A percentile compares a stretch with the other conserved stretches of the same genome.
Conservation (phyloP, 2,797 vertebrate genomes). For the Bradypodion ventrale region DNA sequence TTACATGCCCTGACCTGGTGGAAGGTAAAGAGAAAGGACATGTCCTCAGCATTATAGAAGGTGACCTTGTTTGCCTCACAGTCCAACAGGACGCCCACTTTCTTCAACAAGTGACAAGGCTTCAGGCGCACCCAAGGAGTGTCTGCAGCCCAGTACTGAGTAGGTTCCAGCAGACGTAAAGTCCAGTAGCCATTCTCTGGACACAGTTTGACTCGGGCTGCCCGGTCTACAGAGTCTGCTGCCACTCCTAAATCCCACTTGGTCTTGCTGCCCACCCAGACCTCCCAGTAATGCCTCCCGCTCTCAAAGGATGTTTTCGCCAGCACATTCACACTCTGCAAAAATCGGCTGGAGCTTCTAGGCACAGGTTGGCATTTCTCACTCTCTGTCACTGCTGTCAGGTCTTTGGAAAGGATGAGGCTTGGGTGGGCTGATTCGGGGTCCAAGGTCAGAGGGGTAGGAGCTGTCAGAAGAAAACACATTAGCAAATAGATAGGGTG, state of each 20-base stretch:
- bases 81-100: constrained; percentile 83
- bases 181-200: constrained; percentile 87
- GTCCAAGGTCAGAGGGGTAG: constrained; percentile 80
- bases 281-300: constrained; percentile 87
- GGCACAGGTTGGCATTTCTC: constrained; percentile 44
- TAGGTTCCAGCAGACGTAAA: constrained; percentile 77
- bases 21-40: constrained; percentile 84
- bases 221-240: constrained; percentile 75
- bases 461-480: constrained; percentile 68
- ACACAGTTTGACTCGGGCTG: constrained; percentile 79
- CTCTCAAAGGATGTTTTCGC: constrained; percentile 75
- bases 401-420: constrained; percentile 80
- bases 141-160: constrained; percentile 79
- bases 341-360: constrained; percentile 76
- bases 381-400: constrained; percentile 78
- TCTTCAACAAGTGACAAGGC: constrained; percentile 55
- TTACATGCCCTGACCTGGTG: constrained; percentile 71
- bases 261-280: constrained; percentile 82
- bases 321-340: constrained; percentile 85
- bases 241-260: constrained; percentile 90
- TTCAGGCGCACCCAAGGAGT: constrained; percentile 81
- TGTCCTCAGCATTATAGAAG: constrained; percentile 82
- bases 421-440: constrained; percentile 83
- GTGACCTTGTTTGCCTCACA: constrained; percentile 79
- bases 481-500: neutral